A percentile compares a stretch with the other conserved stretches of the same genome.
phyloP scores from a whole-genome alignment of 2,113 vertebrate species.

The Panurus biarmicus region DNA sequence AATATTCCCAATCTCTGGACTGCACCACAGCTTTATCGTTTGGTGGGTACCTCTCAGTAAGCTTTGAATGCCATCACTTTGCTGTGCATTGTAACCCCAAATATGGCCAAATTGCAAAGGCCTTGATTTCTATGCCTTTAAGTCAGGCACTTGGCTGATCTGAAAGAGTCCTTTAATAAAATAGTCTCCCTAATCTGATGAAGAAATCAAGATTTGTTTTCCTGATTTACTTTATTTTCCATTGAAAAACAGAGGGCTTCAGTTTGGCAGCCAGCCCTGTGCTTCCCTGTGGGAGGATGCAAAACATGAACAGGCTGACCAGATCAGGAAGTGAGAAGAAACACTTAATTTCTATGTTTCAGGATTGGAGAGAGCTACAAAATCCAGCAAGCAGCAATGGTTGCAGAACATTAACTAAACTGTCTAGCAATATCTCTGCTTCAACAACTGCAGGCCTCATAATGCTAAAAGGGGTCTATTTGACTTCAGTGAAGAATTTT shows the following conservation, averaged over 20 bases:
- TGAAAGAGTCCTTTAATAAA: neutral
- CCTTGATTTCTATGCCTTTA: neutral
- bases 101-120: neutral
- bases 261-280: neutral
- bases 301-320: neutral
- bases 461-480: neutral
- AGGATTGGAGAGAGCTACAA: neutral
- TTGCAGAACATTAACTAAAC: neutral
- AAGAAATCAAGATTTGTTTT: neutral
- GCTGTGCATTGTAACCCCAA: neutral
- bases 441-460: neutral
- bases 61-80: neutral
- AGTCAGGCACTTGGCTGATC: neutral
- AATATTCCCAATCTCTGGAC: neutral
- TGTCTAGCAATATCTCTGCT: neutral
- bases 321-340: neutral
- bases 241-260: neutral
- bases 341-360: neutral
- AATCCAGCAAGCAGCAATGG: neutral
- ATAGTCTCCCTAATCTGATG: neutral
- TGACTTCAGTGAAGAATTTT: neutral
- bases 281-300: neutral
- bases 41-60: neutral
- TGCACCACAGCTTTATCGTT: accelerated
- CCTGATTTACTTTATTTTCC: neutral